Conservation (phyloP, 2,113 vertebrate species). For the Saguinus imperator region DNA sequence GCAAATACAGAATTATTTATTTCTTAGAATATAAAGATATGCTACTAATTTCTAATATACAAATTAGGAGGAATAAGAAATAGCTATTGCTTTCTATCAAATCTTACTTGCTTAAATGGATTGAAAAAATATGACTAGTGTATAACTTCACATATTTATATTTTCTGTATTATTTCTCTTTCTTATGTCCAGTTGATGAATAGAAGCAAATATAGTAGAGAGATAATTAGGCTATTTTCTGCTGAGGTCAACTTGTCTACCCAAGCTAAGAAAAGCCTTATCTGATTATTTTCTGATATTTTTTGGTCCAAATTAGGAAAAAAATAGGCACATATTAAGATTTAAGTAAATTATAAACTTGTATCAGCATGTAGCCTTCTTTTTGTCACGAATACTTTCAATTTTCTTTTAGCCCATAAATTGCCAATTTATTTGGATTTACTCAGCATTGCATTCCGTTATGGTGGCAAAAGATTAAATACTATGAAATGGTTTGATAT, state of each 20-base stretch:
- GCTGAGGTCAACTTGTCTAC: constrained; percentile 65
- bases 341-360: neutral
- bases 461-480: constrained; percentile 10
- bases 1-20: constrained; percentile 79
- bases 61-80: constrained; percentile 79
- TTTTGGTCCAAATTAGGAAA: constrained; percentile 13
- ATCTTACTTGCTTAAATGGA: constrained; percentile 77
- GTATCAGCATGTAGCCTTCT: neutral
- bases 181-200: constrained; percentile 78
- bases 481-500: neutral
- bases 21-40: constrained; percentile 63
- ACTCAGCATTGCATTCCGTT: neutral
- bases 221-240: constrained; percentile 71
- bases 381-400: constrained; percentile 2
- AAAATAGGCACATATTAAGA: neutral
- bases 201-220: constrained; percentile 78
- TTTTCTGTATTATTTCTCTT: constrained; percentile 74
- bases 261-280: constrained; percentile 65
- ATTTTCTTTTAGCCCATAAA: constrained; percentile 20
- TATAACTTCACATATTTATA: constrained; percentile 76
- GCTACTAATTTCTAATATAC: constrained; percentile 77
- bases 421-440: constrained; percentile 36
- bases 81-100: constrained; percentile 74
- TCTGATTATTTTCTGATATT: constrained; percentile 47
- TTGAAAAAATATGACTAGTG: constrained; percentile 73